A percentile compares a stretch with the other conserved stretches of the same genome.
phyloP scores from a whole-genome alignment of 2,797 vertebrate genomes.

The Anolis apletophallus region DNA sequence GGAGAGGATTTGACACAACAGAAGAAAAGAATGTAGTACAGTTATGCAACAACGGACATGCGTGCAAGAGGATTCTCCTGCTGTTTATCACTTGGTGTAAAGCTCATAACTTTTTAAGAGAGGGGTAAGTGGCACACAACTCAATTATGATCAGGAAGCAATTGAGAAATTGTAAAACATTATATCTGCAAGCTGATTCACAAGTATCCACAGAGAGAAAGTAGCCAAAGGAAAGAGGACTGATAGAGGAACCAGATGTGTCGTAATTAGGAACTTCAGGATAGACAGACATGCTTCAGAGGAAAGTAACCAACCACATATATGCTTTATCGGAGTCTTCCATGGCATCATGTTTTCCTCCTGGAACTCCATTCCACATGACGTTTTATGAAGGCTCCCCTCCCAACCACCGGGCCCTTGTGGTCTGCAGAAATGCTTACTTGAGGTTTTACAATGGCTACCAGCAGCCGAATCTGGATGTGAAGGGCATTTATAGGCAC shows the following conservation, averaged over 20 bases:
- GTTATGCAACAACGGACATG: neutral
- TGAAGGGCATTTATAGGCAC: neutral
- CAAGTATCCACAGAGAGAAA: neutral
- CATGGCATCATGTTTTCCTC: constrained; percentile 24
- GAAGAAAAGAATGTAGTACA: neutral
- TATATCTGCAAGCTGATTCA: neutral
- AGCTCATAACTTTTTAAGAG: neutral
- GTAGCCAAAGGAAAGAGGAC: neutral
- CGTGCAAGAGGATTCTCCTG: neutral
- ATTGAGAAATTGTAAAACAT: neutral
- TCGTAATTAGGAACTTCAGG: accelerated
- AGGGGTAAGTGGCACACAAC: neutral
- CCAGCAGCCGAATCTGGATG: constrained; percentile 14
- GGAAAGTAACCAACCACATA: neutral
- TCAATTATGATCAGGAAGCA: neutral
- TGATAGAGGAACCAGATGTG: neutral
- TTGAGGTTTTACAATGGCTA: neutral
- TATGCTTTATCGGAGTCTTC: accelerated
- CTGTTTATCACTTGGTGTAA: neutral
- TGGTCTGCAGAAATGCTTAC: neutral
- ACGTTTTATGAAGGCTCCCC: neutral
- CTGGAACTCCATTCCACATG: neutral
- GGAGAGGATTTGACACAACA: accelerated
- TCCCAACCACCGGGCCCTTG: neutral
- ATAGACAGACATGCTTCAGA: neutral